Conservation (phyloP, 2,888 invertebrate species). For the Opisthograptis luteolata region DNA sequence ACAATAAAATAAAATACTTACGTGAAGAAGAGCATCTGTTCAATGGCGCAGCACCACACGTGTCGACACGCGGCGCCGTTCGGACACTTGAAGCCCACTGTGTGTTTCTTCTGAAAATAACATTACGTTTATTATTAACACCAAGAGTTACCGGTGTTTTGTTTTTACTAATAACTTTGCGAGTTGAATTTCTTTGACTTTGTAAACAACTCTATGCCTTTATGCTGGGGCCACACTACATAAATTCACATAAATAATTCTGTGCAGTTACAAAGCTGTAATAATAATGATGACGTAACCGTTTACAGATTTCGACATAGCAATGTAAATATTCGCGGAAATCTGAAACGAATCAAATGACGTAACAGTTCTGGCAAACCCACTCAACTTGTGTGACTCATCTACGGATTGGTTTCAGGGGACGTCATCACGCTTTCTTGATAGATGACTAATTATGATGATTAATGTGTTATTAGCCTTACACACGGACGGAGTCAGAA, state of each 20-base stretch:
- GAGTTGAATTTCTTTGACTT: too few species aligned
- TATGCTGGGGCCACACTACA: too few species aligned
- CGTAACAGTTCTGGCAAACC: not conserved
- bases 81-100: slow-evolving; percentile 97
- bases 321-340: not conserved
- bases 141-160: too few species aligned
- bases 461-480: too few species aligned
- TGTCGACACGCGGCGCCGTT: slow-evolving; percentile 96
- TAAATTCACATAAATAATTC: too few species aligned
- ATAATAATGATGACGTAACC: not conserved
- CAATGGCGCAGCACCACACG: slow-evolving; percentile 98
- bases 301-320: not conserved
- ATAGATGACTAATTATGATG: too few species aligned
- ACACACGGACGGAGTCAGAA: too few species aligned
- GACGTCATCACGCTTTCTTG: too few species aligned
- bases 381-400: not conserved
- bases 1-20: slow-evolving; percentile 82
- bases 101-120: slow-evolving; percentile 92
- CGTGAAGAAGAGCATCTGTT: slow-evolving; percentile 99
- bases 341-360: not conserved
- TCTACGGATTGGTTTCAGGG: not conserved
- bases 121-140: too few species aligned
- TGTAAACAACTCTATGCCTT: too few species aligned
- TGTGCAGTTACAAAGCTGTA: not conserved
- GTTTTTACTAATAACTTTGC: too few species aligned